phyloP scores from a whole-genome alignment of 1,140 invertebrate genomes.

The Drosophila sp. region DNA sequence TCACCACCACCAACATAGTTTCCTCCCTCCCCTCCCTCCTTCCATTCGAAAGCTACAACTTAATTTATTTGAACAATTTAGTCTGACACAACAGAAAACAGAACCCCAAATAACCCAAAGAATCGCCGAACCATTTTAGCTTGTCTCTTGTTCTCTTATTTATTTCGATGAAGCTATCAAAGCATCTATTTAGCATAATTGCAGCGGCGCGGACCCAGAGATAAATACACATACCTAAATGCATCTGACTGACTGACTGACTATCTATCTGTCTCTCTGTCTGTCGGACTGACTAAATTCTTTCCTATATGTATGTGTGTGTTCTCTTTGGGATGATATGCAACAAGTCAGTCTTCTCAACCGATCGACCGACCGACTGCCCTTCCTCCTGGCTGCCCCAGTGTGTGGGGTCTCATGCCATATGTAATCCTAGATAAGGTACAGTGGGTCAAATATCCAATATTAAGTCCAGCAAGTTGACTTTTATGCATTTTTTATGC shows the following conservation, averaged over 20 bases:
- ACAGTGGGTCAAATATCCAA: slow-evolving; percentile 48
- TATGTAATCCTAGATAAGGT: slow-evolving; percentile 46
- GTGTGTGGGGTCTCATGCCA: slow-evolving; percentile 52
- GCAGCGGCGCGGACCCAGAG: slow-evolving; percentile 28
- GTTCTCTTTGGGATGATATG: neutral
- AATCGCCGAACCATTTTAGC: slow-evolving; percentile 47
- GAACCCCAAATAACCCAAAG: slow-evolving; percentile 30
- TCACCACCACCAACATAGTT: neutral
- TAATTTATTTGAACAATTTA: slow-evolving; percentile 82
- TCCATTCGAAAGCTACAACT: slow-evolving; percentile 76
- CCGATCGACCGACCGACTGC: too few relatives aligned
- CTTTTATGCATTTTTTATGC: slow-evolving; percentile 13
- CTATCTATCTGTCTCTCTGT: slow-evolving; percentile 5
- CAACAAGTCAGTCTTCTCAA: neutral
- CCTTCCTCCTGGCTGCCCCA: neutral
- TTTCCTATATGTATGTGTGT: neutral
- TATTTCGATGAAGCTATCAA: slow-evolving; percentile 72
- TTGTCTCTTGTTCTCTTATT: slow-evolving; percentile 64
- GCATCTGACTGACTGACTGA: neutral
- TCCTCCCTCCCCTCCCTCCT: slow-evolving; percentile 22
- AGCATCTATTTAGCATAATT: slow-evolving; percentile 78
- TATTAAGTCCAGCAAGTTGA: slow-evolving; percentile 31
- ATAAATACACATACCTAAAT: slow-evolving; percentile 8
- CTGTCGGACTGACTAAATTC: slow-evolving; percentile 3
- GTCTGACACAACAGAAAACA: slow-evolving; percentile 54